Base-by-base conservation (phyloP, 2,797 vertebrate genomes). In the Hydrocynus forskahlii region DNA sequence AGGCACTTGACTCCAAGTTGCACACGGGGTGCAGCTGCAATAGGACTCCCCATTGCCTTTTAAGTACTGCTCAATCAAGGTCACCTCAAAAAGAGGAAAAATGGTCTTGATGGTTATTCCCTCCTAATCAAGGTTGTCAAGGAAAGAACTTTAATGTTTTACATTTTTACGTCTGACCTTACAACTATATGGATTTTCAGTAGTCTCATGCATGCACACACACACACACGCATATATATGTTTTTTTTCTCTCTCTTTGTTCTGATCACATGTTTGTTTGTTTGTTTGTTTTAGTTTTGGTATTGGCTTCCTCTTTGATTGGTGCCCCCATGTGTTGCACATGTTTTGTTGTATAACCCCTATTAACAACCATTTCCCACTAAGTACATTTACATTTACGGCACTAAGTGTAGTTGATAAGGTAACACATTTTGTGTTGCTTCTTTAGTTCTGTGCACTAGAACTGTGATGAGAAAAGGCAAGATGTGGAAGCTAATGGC, bases 1-100 rank as follows among this genome's bases (percentile, higher is more conserved):
- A 74, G 74, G 60, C 71, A 50, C 75, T 84, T 74, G 76, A 84
- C 77, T 76, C 69, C 17, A 69, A 78, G 77, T 48, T 43, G 23
- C 21, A 69, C 52, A 29, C 48, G 78, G 54, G 75, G 75, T 78
- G 60, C 73, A 67, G 80, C 43, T 43, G 38, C 73, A 75, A 73
- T 71, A 29, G 57, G 54, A 5, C 60, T 12, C 45, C 23, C 12
- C 7, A 17, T 67, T 19, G 72, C 29, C 48, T 35, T 64, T 52
- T 48, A 50, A 55, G 72, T 55, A 67, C 60, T 81, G 59, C 79
- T 73, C 29, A 75, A 72, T 73, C 45, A 76, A 59, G 60, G n/a
- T 80, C 72, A 72, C 35, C 62, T 78, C 69, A 66, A 64, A 78
- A 70, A 77, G 54, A 40, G 7, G 14, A 57, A 73, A 74, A 71